phyloP scores from a whole-genome alignment of 2,797 vertebrate genomes.

The Xenops minutus region DNA sequence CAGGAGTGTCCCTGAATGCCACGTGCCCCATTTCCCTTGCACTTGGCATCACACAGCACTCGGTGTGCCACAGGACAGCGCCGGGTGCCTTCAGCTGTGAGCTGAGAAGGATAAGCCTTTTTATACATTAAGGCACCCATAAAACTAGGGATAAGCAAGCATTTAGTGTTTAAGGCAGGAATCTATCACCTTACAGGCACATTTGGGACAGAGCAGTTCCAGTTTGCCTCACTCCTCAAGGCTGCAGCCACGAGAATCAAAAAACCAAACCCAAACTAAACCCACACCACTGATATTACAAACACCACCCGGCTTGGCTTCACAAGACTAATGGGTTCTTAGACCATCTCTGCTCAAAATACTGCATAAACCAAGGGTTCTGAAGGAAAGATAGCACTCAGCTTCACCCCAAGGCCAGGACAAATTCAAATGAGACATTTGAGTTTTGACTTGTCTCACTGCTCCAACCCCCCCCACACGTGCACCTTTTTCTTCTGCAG shows the following conservation, averaged over 20 bases:
- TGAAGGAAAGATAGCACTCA: background rate
- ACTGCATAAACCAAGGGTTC: background rate
- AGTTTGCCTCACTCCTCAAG: background rate
- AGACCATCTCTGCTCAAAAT: background rate
- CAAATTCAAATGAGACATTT: background rate
- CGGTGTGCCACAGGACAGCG: background rate
- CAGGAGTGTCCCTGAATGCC: background rate
- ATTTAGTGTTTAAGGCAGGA: background rate
- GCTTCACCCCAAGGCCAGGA: background rate
- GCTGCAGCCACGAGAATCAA: background rate
- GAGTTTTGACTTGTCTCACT: background rate
- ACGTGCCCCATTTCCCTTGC: background rate
- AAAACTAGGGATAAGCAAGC: background rate
- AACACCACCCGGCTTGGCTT: accelerated
- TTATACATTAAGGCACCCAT: background rate
- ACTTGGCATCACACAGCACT: background rate
- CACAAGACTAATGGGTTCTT: background rate
- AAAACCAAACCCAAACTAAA: background rate
- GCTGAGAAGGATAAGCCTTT: background rate
- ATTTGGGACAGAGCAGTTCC: background rate
- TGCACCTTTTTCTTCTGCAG: background rate
- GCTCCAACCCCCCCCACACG: accelerated
- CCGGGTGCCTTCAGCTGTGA: background rate
- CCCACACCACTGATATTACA: background rate
- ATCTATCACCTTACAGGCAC: background rate